A percentile compares a stretch with the other conserved stretches of the same genome.
phyloP scores from a whole-genome alignment of 2,113 vertebrate species.

The Dendropsophus ebraccatus region DNA sequence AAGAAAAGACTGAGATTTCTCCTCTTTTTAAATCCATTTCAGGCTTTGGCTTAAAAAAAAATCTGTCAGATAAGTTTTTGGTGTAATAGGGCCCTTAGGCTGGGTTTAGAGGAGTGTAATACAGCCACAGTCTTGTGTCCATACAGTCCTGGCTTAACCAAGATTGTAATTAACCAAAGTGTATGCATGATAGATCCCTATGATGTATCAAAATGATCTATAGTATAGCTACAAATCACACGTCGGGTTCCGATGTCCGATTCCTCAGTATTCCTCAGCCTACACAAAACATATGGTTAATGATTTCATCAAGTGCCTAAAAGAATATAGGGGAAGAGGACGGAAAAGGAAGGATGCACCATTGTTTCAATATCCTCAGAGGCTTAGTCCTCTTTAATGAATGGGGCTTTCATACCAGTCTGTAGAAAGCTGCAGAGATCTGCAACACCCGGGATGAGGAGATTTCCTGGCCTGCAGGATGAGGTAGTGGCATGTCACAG shows the following conservation, averaged over 20 bases:
- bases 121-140: too few species aligned
- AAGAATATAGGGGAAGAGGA: neutral
- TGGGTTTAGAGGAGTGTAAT: too few species aligned
- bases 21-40: too few species aligned
- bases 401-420: conserved; percentile 8
- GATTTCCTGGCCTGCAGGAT: conserved; percentile 21
- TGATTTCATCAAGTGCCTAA: neutral
- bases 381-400: neutral
- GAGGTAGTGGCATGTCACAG: conserved; percentile 18
- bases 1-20: too few species aligned
- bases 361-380: conserved; percentile 36
- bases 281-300: neutral
- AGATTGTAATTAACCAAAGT: too few species aligned
- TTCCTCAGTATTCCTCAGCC: neutral
- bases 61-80: too few species aligned
- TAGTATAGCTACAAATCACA: too few species aligned
- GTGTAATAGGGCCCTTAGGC: too few species aligned
- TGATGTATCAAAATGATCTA: too few species aligned
- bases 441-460: neutral
- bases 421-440: conserved; percentile 9
- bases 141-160: too few species aligned
- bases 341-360: conserved; percentile 32
- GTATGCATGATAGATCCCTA: neutral
- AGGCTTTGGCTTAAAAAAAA: too few species aligned
- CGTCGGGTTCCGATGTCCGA: too few species aligned